A percentile compares a stretch with the other conserved stretches of the same genome.
These are phyloP conservation scores for Nomada hirtipes DNA, from an alignment of 2,888 invertebrate genomes.

Conservation along the genomic window DNA sequence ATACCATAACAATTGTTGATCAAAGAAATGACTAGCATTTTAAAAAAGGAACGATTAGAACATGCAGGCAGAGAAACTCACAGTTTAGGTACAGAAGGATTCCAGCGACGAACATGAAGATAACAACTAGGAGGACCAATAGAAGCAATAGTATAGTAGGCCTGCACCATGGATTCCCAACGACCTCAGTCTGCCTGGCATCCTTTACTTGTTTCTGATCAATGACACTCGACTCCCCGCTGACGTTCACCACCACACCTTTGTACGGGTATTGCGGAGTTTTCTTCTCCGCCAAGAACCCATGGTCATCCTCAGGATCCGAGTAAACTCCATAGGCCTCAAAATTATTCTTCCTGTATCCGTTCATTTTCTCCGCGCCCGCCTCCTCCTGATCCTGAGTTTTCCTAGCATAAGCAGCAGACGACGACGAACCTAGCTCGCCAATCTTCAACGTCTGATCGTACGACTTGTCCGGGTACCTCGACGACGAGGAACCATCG, in stretches of 20 bases:
- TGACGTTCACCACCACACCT: slow-evolving; percentile 83
- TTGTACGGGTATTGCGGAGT: slow-evolving; percentile 81
- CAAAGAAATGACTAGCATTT: not conserved
- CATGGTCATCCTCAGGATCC: slow-evolving; percentile 83
- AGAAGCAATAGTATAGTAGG: slow-evolving; percentile 86
- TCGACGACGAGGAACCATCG: slow-evolving; percentile 72
- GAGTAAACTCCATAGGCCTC: slow-evolving; percentile 83
- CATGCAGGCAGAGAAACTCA: slow-evolving; percentile 81
- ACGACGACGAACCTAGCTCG: slow-evolving; percentile 74
- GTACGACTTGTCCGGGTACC: slow-evolving; percentile 80
- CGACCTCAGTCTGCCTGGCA: slow-evolving; percentile 81
- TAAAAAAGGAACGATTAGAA: not conserved
- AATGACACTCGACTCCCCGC: slow-evolving; percentile 82
- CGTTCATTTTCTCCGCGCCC: slow-evolving; percentile 80
- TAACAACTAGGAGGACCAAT: slow-evolving; percentile 86
- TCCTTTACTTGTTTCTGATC: slow-evolving; percentile 81
- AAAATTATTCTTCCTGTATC: slow-evolving; percentile 82
- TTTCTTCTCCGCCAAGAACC: slow-evolving; percentile 81
- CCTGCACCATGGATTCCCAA: slow-evolving; percentile 86
- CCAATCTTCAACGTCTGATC: slow-evolving; percentile 82
- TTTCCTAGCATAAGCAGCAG: slow-evolving; percentile 74
- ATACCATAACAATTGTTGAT: not conserved
- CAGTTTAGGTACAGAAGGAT: slow-evolving; percentile 87
- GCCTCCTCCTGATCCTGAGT: slow-evolving; percentile 74
- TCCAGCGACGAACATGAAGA: slow-evolving; percentile 87